A percentile compares a stretch with the other conserved stretches of the same genome.
Conservation (phyloP, 2,797 vertebrate species). For the Salarias fasciatus region DNA sequence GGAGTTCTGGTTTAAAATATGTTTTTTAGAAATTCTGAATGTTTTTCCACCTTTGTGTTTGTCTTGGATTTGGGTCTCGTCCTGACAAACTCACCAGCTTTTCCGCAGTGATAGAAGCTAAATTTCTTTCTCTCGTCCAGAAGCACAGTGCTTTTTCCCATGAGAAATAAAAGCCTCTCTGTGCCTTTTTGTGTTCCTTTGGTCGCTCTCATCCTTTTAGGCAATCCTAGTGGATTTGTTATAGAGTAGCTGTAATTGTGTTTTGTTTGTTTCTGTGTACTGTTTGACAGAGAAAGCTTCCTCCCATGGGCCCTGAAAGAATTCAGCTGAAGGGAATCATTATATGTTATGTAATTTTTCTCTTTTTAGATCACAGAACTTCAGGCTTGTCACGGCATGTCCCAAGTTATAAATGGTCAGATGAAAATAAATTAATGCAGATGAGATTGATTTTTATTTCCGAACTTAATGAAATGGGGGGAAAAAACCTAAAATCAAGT, state of each 20-base stretch:
- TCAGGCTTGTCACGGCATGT: constrained; percentile 17
- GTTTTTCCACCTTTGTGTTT: constrained; percentile 9
- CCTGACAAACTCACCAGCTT: constrained; percentile 9
- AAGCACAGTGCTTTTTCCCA: constrained; percentile 46
- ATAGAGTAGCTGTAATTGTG: constrained; percentile 22
- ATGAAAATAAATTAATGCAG: constrained; percentile 12
- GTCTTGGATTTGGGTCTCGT: constrained; percentile 2
- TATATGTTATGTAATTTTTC: constrained; percentile 30
- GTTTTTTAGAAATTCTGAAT: constrained; percentile 11
- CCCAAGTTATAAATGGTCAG: constrained; percentile 8
- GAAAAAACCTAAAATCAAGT: too few species aligned
- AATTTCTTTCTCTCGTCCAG: constrained; percentile 13
- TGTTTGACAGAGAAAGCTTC: constrained; percentile 27
- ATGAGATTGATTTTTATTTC: constrained; percentile 1
- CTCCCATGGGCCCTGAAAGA: constrained; percentile 37
- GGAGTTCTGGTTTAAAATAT: not conserved
- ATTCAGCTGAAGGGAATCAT: constrained; percentile 34
- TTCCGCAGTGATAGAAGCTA: constrained; percentile 17
- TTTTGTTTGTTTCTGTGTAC: constrained; percentile 40
- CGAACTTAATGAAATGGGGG: not conserved
- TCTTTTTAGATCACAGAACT: constrained; percentile 10
- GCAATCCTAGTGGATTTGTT: constrained; percentile 37
- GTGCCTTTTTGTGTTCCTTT: constrained; percentile 37
- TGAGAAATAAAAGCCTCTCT: constrained; percentile 38
- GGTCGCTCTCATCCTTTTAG: constrained; percentile 23